Evolutionary conservation across 2,113 vertebrate genomes (phyloP).

Genomic region (Pseudonaja textilis): DNA sequence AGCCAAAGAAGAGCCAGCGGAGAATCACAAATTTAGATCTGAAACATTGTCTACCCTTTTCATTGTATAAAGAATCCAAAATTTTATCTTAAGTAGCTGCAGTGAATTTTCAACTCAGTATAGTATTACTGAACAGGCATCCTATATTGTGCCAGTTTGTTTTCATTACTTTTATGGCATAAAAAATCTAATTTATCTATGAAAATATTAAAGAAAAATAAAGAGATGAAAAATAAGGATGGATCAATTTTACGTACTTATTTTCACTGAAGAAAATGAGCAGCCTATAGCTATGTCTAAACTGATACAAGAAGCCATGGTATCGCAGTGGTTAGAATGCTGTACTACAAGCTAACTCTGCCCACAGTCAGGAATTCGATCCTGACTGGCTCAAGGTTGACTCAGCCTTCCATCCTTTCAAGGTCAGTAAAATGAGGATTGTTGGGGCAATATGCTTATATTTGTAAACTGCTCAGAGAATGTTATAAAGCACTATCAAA

Average conservation of each 20-base stretch:
- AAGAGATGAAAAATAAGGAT: background rate
- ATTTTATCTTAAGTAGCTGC: background rate
- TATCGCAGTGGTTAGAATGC: background rate
- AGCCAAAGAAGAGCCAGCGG: background rate
- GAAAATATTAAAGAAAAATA: background rate
- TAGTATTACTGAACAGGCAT: background rate
- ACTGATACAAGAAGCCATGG: background rate
- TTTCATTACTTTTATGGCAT: background rate
- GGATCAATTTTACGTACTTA: background rate
- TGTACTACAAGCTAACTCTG: background rate
- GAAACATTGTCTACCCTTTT: rapidly evolving
- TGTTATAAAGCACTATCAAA: background rate
- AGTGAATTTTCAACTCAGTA: background rate
- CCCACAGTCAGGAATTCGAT: background rate
- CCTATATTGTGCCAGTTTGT: background rate
- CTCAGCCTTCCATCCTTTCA: background rate
- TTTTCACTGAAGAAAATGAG: background rate
- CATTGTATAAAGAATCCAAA: background rate
- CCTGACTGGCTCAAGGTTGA: background rate
- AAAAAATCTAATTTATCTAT: background rate
- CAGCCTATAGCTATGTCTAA: background rate
- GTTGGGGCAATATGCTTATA: background rate
- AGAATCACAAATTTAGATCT: background rate
- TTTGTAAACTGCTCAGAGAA: background rate
- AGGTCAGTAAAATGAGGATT: background rate